phyloP scores from a whole-genome alignment of 30 jellyfish, hydroid and myxozoan species.

The Hydra vulgaris region DNA sequence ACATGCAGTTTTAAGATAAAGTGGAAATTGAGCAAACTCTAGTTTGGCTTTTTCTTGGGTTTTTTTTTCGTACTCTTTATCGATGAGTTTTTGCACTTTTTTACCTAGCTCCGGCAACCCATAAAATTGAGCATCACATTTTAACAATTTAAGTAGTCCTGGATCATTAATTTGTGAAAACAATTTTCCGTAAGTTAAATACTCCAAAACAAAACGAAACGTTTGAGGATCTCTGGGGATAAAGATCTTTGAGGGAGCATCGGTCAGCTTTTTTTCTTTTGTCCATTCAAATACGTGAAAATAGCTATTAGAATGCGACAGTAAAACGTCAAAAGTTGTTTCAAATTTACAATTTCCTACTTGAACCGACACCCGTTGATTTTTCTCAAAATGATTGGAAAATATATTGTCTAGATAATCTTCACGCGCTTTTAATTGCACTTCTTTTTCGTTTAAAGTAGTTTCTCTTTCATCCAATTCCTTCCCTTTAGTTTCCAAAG shows the following conservation, averaged over 20 bases:
- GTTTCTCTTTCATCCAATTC: neutral
- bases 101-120: neutral
- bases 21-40: neutral
- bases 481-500: neutral
- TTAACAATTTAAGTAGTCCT: neutral
- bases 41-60: neutral
- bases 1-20: neutral
- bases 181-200: neutral
- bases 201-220: neutral
- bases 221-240: neutral
- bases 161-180: neutral
- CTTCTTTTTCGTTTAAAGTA: neutral
- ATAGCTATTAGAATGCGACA: neutral
- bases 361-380: neutral
- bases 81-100: neutral
- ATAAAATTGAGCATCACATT: neutral
- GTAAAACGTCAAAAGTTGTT: neutral
- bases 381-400: neutral
- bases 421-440: neutral
- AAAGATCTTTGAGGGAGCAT: neutral
- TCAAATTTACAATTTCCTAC: neutral
- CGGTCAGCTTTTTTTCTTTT: neutral
- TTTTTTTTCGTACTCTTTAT: neutral
- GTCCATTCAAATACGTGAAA: neutral
- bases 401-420: neutral